Conservation (phyloP, 2,113 vertebrate species). For the Thunnus maccoyii region DNA sequence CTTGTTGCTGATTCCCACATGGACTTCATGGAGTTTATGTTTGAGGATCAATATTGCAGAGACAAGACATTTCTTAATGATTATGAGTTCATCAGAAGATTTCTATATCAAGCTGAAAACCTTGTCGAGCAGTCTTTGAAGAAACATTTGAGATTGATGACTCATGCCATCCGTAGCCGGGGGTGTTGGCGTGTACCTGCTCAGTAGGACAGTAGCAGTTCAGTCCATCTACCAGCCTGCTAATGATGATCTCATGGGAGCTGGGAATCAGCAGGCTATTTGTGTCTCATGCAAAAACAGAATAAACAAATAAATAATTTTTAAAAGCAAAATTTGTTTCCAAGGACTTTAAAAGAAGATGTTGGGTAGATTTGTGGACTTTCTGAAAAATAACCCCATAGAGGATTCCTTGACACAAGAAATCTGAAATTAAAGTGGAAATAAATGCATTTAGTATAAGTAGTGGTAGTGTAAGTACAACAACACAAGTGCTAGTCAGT, state of each 20-base stretch:
- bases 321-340: neutral
- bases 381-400: too few relatives aligned
- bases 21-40: constrained; percentile 38
- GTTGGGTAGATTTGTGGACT: too few relatives aligned
- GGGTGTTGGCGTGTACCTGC: constrained; percentile 11
- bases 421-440: too few relatives aligned
- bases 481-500: too few relatives aligned
- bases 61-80: constrained; percentile 20
- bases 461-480: too few relatives aligned
- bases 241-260: neutral
- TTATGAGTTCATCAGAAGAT: constrained; percentile 24
- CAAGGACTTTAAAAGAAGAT: too few relatives aligned
- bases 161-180: constrained; percentile 28
- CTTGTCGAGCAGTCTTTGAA: constrained; percentile 25
- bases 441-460: too few relatives aligned
- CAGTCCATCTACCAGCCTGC: constrained; percentile 8
- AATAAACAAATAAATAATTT: neutral
- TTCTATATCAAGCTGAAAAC: constrained; percentile 33
- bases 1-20: constrained; percentile 52
- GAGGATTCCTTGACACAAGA: too few relatives aligned
- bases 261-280: neutral
- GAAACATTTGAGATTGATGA: constrained; percentile 26
- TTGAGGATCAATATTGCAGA: constrained; percentile 50
- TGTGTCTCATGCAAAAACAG: neutral
- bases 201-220: constrained; percentile 15